Evolutionary conservation across 1,140 invertebrate species (phyloP).

Genomic region (Protaetia brevitarsis): DNA sequence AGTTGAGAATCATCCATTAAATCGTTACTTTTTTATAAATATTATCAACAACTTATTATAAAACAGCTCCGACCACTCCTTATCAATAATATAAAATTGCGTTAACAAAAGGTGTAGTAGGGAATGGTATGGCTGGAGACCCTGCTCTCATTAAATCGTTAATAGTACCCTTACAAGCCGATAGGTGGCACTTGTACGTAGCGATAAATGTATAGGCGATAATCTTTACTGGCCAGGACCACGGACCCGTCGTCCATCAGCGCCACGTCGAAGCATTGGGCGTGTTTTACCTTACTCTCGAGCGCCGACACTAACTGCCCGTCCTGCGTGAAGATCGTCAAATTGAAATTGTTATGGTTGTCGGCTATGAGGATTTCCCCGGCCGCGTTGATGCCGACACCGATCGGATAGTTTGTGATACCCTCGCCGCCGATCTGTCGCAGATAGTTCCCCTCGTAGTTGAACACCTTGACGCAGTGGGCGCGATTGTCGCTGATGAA

Average conservation of each 20-base stretch:
- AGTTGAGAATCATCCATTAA: constrained; percentile 38
- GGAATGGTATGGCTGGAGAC: constrained; percentile 43
- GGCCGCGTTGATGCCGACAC: constrained; percentile 92
- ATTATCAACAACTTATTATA: constrained; percentile 36
- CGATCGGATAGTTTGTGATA: constrained; percentile 98
- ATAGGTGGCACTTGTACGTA: constrained; percentile 88
- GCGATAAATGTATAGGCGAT: constrained; percentile 97
- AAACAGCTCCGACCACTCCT: constrained; percentile 42
- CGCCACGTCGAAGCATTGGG: constrained; percentile 98
- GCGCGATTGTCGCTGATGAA: constrained; percentile 99
- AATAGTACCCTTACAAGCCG: constrained; percentile 64
- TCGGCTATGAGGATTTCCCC: constrained; percentile 98
- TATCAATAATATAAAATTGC: constrained; percentile 43
- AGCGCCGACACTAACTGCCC: constrained; percentile 93
- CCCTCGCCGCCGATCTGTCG: constrained; percentile 98
- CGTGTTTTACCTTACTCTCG: constrained; percentile 99
- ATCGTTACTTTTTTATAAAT: not conserved
- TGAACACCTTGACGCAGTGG: constrained; percentile 99
- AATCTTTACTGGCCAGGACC: constrained; percentile 98
- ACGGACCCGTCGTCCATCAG: constrained; percentile 99
- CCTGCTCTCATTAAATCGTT: constrained; percentile 31
- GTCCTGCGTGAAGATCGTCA: constrained; percentile 97
- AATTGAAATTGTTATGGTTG: constrained; percentile 99
- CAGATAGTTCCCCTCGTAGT: constrained; percentile 96
- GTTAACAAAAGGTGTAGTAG: constrained; percentile 48